A percentile compares a stretch with the other conserved stretches of the same genome.
phyloP scores from a whole-genome alignment of 2,888 invertebrate genomes.

The Dasypolia templi region DNA sequence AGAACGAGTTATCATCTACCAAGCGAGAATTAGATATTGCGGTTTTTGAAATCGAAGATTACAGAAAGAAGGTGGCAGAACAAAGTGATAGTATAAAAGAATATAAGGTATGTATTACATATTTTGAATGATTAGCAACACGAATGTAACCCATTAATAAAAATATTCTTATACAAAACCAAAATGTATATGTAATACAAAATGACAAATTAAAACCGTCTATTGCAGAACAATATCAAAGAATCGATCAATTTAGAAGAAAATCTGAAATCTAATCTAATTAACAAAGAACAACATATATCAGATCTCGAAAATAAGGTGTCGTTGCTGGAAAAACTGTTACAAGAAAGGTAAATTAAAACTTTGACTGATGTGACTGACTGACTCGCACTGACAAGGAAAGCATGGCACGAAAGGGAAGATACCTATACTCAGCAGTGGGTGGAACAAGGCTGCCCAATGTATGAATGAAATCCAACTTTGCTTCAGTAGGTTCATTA shows the following conservation, averaged over 20 bases:
- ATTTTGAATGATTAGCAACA: neutral
- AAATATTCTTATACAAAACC: neutral
- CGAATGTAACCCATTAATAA: neutral
- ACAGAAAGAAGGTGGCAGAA: slow-evolving; percentile 70
- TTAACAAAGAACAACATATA: slow-evolving; percentile 77
- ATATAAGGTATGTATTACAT: slow-evolving; percentile 73
- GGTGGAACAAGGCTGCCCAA: neutral
- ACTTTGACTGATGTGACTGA: neutral
- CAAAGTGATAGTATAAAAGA: slow-evolving; percentile 74
- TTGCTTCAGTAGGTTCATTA: neutral
- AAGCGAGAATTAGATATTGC: slow-evolving; percentile 73
- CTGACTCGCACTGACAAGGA: neutral
- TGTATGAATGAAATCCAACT: slow-evolving; percentile 2
- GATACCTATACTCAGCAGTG: neutral
- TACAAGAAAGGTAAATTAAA: slow-evolving; percentile 76
- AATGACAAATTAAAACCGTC: neutral
- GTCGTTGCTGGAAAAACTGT: slow-evolving; percentile 73
- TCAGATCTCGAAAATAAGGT: slow-evolving; percentile 77
- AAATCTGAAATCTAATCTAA: slow-evolving; percentile 72
- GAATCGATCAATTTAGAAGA: slow-evolving; percentile 71
- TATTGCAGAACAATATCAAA: slow-evolving; percentile 74
- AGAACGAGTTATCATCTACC: slow-evolving; percentile 67
- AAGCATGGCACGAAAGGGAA: neutral
- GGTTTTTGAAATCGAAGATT: slow-evolving; percentile 74
- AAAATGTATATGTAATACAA: too few relatives aligned